Percentiles rank a stretch among this genome's conserved stretches.
Conservation (phyloP, 2,888 invertebrate genomes). For the Noctua comes region DNA sequence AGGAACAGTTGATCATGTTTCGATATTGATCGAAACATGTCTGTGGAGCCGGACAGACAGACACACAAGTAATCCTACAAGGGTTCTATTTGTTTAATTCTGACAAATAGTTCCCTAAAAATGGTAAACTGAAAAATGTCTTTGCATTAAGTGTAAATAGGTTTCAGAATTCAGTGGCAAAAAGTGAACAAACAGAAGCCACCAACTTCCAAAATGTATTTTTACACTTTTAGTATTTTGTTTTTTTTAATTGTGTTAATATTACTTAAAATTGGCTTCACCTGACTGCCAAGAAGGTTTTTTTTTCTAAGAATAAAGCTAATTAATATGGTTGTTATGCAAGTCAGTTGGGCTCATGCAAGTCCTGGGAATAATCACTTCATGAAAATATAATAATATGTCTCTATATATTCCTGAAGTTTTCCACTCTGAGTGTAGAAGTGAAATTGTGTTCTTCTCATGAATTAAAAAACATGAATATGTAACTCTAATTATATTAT, state of each 20-base stretch:
- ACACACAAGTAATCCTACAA: neutral
- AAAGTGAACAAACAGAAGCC: neutral
- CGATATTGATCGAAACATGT: neutral
- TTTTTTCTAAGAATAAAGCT: neutral
- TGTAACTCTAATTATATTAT: neutral
- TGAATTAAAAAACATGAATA: neutral
- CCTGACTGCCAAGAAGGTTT: neutral
- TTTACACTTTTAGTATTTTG: neutral
- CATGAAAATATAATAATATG: neutral
- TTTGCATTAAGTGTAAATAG: neutral
- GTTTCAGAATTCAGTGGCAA: neutral
- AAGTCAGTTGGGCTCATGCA: neutral
- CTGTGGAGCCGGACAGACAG: neutral
- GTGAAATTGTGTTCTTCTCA: constrained; percentile 5
- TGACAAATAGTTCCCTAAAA: neutral
- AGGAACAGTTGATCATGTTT: neutral
- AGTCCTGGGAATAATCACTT: constrained; percentile 1
- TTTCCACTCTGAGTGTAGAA: neutral
- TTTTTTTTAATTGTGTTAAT: neutral
- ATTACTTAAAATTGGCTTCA: neutral
- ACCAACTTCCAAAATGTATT: neutral
- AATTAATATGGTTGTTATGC: neutral
- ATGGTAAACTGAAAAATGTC: neutral
- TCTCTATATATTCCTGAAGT: neutral
- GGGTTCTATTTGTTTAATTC: neutral